A percentile compares a stretch with the other conserved stretches of the same genome.
Conservation (phyloP, 2,797 vertebrate species). For the Enteromius treurensis region DNA sequence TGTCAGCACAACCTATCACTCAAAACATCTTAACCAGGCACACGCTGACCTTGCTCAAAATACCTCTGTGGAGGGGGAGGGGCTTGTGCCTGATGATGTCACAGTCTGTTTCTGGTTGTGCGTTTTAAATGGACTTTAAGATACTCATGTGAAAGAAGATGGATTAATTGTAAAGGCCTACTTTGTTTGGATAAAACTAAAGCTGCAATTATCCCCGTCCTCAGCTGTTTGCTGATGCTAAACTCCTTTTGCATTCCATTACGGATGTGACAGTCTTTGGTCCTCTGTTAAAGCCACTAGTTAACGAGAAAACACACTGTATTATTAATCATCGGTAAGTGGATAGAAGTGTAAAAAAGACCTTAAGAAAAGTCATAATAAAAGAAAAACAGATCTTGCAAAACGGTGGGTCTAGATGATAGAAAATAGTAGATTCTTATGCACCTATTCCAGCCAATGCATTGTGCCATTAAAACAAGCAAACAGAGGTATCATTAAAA, state of each 20-base stretch:
- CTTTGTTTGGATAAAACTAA: conserved; percentile 21
- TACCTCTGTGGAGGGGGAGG: conserved; percentile 6
- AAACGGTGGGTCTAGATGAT: neutral
- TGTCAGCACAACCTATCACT: conserved; percentile 29
- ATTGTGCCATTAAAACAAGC: neutral
- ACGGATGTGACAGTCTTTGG: conserved; percentile 62
- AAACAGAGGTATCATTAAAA: neutral
- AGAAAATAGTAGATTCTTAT: neutral
- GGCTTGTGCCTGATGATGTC: neutral
- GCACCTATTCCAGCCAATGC: neutral
- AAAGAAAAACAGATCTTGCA: neutral
- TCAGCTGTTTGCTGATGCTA: conserved; percentile 1
- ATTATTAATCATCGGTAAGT: conserved; percentile 56
- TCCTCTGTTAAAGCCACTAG: conserved; percentile 38
- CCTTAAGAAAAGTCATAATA: conserved; percentile 19
- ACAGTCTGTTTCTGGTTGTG: neutral
- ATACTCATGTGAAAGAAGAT: neutral
- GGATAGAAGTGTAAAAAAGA: conserved; percentile 44
- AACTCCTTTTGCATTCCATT: conserved; percentile 44
- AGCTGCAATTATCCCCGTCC: conserved; percentile 9
- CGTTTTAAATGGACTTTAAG: neutral
- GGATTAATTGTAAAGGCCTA: neutral
- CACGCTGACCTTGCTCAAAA: conserved; percentile 1
- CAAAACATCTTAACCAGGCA: conserved; percentile 8
- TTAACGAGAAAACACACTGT: conserved; percentile 53